Percentiles rank a stretch among this genome's conserved stretches.
These are phyloP conservation scores for Scaptomyza parva DNA, from an alignment of 2,888 invertebrate genomes.

Conservation along the genomic window DNA sequence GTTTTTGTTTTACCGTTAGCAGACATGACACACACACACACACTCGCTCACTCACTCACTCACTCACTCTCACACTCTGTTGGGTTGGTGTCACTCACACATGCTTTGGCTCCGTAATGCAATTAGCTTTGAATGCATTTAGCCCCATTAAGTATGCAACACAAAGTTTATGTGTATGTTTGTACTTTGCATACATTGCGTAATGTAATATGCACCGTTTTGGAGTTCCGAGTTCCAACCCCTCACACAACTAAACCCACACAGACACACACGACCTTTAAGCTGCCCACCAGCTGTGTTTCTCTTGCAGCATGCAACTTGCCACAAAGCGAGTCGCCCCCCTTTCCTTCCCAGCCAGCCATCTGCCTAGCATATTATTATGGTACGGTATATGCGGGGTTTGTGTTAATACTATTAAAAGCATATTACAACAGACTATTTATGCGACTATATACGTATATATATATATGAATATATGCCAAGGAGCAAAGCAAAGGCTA, in stretches of 20 bases:
- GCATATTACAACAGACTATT: constrained; percentile 51
- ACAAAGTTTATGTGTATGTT: constrained; percentile 70
- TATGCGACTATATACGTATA: background rate
- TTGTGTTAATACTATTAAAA: constrained; percentile 70
- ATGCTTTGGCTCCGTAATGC: constrained; percentile 57
- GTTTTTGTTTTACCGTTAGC: constrained; percentile 1
- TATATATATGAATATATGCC: background rate
- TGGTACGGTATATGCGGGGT: constrained; percentile 51
- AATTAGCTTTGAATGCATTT: constrained; percentile 73
- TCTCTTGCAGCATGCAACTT: background rate
- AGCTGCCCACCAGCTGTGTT: constrained; percentile 4
- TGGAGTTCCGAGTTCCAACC: background rate
- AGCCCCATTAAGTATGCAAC: constrained; percentile 78
- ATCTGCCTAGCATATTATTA: constrained; percentile 36
- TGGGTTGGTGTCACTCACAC: constrained; percentile 4
- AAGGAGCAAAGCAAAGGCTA: background rate
- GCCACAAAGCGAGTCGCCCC: constrained; percentile 16
- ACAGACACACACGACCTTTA: background rate
- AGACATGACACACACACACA: constrained; percentile 3
- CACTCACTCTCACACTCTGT: too few species aligned
- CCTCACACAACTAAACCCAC: too few species aligned
- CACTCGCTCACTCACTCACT: constrained; percentile 5
- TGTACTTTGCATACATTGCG: constrained; percentile 78
- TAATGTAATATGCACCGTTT: constrained; percentile 53
- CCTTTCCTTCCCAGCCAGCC: background rate